phyloP scores from a whole-genome alignment of 2,797 vertebrate species.

The Zenarchopterus dispar region DNA sequence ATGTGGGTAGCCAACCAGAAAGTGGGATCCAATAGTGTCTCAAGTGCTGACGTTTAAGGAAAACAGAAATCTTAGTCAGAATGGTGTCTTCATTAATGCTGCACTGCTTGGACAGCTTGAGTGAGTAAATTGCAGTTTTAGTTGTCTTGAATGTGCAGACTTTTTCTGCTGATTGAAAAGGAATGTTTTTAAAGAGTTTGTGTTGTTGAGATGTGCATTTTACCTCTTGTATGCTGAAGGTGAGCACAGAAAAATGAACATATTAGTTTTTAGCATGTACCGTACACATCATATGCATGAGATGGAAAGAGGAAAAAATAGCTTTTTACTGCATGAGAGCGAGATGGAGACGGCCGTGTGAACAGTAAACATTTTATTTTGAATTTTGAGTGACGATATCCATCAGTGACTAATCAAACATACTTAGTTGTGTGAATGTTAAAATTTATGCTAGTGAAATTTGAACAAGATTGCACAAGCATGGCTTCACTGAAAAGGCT shows the following conservation, averaged over 20 bases:
- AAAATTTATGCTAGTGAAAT: too few species aligned
- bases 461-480: too few species aligned
- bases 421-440: too few species aligned
- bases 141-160: slow-evolving; percentile 21
- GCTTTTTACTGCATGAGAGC: too few species aligned
- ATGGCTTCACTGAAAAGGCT: too few species aligned
- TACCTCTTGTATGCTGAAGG: not conserved
- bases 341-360: too few species aligned
- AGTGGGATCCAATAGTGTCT: slow-evolving; percentile 1
- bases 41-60: not conserved
- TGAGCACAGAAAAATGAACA: not conserved
- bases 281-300: not conserved
- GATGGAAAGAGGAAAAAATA: too few species aligned
- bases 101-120: slow-evolving; percentile 3
- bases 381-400: too few species aligned
- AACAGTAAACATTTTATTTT: too few species aligned
- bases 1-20: slow-evolving; percentile 7
- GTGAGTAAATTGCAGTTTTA: slow-evolving; percentile 14
- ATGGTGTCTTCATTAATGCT: slow-evolving; percentile 10
- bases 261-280: not conserved
- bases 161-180: slow-evolving; percentile 15
- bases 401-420: too few species aligned
- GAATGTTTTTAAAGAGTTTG: slow-evolving; percentile 19
- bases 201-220: not conserved
- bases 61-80: slow-evolving; percentile 1